phyloP scores from a whole-genome alignment of 1,140 invertebrate species.

The Bombus ignitus region DNA sequence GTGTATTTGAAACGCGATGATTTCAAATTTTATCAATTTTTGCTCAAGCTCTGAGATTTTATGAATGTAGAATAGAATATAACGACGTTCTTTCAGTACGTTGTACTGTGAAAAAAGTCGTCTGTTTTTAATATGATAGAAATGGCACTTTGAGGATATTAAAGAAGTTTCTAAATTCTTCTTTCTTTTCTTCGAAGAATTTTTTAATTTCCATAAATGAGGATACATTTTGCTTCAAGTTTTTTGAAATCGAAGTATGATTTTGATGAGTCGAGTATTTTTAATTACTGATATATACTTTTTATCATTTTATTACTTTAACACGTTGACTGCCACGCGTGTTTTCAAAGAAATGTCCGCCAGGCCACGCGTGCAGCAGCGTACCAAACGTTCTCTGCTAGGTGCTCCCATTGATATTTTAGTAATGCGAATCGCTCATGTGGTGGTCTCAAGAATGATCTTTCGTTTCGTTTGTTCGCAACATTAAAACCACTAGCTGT shows the following conservation, averaged over 20 bases:
- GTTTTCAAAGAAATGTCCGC: too few species aligned
- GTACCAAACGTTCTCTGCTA: too few species aligned
- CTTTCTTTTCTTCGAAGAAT: too few species aligned
- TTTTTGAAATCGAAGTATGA: neutral
- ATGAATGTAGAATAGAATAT: neutral
- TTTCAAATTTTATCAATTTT: neutral
- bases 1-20: neutral
- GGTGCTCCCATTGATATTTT: too few species aligned
- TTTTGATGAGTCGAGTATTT: neutral
- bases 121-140: neutral
- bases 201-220: neutral
- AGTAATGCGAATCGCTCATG: too few species aligned
- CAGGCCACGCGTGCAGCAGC: too few species aligned
- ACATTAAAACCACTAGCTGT: too few species aligned
- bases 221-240: neutral
- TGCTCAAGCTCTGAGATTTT: neutral
- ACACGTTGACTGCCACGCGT: too few species aligned
- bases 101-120: neutral
- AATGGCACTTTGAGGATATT: neutral
- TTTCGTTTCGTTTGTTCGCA: too few species aligned
- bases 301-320: too few species aligned
- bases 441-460: too few species aligned
- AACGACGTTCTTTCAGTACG: neutral
- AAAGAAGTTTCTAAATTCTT: slow-evolving; percentile 1
- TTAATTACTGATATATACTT: neutral